Evolutionary conservation across 2,797 vertebrate species (phyloP).

Genomic region (Neosilurus mollespiculum): DNA sequence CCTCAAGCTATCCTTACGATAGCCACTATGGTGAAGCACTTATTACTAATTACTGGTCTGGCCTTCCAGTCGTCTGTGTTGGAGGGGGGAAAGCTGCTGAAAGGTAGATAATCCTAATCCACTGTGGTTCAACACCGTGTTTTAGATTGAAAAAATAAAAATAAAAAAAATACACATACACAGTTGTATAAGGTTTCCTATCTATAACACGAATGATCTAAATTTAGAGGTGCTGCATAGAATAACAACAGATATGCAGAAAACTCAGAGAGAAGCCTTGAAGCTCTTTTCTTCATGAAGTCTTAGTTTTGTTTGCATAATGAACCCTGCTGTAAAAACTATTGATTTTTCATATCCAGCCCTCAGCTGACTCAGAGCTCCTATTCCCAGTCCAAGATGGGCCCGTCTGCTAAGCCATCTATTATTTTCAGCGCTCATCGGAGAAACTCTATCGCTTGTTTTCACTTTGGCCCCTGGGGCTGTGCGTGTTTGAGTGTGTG

Average conservation of each 20-base stretch:
- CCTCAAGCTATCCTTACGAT: slow-evolving; percentile 72
- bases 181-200: slow-evolving; percentile 59
- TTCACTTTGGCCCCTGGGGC: slow-evolving; percentile 45
- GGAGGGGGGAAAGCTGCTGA: slow-evolving; percentile 53
- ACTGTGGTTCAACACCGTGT: slow-evolving; percentile 65
- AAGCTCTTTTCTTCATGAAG: slow-evolving; percentile 57
- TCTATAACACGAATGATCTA: slow-evolving; percentile 59
- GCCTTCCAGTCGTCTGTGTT: slow-evolving; percentile 70
- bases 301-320: slow-evolving; percentile 58
- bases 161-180: slow-evolving; percentile 23
- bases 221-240: neutral
- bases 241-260: neutral
- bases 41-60: slow-evolving; percentile 73
- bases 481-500: slow-evolving; percentile 19
- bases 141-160: slow-evolving; percentile 43
- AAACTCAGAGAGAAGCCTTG: neutral
- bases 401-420: slow-evolving; percentile 30
- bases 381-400: slow-evolving; percentile 15
- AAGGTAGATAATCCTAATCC: slow-evolving; percentile 64
- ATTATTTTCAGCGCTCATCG: slow-evolving; percentile 33
- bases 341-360: slow-evolving; percentile 37
- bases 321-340: slow-evolving; percentile 54
- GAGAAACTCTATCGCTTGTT: slow-evolving; percentile 39
- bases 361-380: slow-evolving; percentile 44
- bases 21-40: slow-evolving; percentile 72